A percentile compares a stretch with the other conserved stretches of the same genome.
These are phyloP conservation scores for Lasioglossum vierecki DNA, from an alignment of 2,888 invertebrate species.

Conservation along the genomic window DNA sequence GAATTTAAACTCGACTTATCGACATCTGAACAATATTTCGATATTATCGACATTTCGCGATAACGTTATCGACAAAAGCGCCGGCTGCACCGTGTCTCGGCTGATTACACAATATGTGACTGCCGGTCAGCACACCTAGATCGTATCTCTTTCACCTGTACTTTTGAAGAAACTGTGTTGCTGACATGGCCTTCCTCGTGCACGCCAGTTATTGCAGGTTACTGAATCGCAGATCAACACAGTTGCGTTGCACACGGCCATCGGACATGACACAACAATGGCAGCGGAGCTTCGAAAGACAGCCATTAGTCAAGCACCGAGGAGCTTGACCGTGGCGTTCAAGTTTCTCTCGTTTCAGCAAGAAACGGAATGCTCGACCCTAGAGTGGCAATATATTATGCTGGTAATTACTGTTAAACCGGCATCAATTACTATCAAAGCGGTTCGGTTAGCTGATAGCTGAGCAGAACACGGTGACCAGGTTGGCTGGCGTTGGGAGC, in stretches of 20 bases:
- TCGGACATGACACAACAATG: constrained; percentile 6
- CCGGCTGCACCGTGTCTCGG: neutral
- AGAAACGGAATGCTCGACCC: constrained; percentile 49
- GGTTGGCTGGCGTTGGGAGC: constrained; percentile 51
- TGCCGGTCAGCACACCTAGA: neutral
- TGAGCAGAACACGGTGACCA: constrained; percentile 48
- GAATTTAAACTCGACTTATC: neutral
- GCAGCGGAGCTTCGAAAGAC: constrained; percentile 36
- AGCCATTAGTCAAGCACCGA: constrained; percentile 54
- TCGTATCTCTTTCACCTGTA: constrained; percentile 3
- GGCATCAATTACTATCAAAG: constrained; percentile 64
- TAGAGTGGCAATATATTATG: constrained; percentile 53
- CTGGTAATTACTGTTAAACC: constrained; percentile 62
- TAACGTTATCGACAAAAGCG: constrained; percentile 6
- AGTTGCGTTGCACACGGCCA: neutral
- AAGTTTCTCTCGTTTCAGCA: constrained; percentile 23
- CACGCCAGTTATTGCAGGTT: neutral
- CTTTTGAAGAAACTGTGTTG: neutral
- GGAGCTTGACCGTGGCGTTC: constrained; percentile 14
- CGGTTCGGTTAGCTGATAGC: constrained; percentile 39
- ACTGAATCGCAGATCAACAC: constrained; percentile 29
- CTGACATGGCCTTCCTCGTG: neutral
- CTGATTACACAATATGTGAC: neutral
- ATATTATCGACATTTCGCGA: constrained; percentile 3
- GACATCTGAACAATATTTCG: neutral